Percentiles rank a stretch among this genome's conserved stretches.
phyloP scores from a whole-genome alignment of 2,797 vertebrate genomes.

The Gadopsis bispinosus region DNA sequence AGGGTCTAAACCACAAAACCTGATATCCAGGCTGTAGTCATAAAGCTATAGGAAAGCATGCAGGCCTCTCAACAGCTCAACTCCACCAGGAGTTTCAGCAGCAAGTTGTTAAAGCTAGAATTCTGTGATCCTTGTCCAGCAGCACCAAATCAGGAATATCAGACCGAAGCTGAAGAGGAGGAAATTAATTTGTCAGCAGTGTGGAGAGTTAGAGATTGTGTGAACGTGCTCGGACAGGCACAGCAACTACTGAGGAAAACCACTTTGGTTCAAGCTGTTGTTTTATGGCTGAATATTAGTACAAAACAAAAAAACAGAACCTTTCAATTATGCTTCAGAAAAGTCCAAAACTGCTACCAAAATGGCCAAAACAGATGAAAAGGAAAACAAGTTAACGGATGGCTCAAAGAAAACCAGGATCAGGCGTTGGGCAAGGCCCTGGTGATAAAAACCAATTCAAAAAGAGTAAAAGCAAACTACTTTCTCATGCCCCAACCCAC shows the following conservation, averaged over 20 bases:
- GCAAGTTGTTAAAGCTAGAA: conserved; percentile 79
- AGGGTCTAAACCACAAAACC: conserved; percentile 61
- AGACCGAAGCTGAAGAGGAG: conserved; percentile 61
- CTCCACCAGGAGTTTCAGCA: conserved; percentile 70
- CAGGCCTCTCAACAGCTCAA: conserved; percentile 64
- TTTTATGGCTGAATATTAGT: conserved; percentile 91
- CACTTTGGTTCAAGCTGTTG: conserved; percentile 99
- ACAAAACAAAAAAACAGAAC: conserved; percentile 73
- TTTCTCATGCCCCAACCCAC: conserved; percentile 51
- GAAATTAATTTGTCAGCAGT: conserved; percentile 91
- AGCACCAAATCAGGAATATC: conserved; percentile 66
- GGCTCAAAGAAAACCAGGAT: conserved; percentile 58
- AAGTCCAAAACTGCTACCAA: conserved; percentile 83
- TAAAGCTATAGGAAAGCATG: conserved; percentile 78
- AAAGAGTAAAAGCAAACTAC: conserved; percentile 53
- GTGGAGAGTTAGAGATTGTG: conserved; percentile 88
- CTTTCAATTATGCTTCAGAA: conserved; percentile 85
- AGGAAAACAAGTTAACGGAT: conserved; percentile 68
- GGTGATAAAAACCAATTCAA: conserved; percentile 35
- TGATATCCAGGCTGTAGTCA: conserved; percentile 64
- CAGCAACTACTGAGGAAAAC: conserved; percentile 97
- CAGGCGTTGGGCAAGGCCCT: conserved; percentile 58
- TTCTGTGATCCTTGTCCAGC: conserved; percentile 71
- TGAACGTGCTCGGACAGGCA: conserved; percentile 92
- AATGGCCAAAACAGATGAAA: conserved; percentile 65